These are phyloP conservation scores for Clunio marinus DNA, from an alignment of 2,888 invertebrate species.

Conservation along the genomic window DNA sequence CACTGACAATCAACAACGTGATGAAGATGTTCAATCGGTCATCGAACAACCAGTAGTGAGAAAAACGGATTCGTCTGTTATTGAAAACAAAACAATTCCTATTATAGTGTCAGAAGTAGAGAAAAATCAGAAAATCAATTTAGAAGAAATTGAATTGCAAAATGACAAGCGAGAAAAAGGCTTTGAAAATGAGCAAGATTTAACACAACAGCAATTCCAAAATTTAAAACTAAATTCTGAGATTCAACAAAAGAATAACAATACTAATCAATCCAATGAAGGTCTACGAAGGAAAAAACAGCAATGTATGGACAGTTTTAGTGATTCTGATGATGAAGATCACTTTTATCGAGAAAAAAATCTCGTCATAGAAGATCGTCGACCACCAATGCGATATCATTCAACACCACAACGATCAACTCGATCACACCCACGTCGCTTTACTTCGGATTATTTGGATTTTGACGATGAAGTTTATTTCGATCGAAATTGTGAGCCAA, in stretches of 20 bases:
- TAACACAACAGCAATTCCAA: background rate
- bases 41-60: constrained; percentile 12
- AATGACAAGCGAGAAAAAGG: background rate
- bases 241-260: background rate
- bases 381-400: constrained; percentile 5
- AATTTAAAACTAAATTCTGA: background rate
- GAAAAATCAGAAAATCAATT: background rate
- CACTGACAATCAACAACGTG: background rate
- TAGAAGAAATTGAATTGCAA: background rate
- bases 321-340: constrained; percentile 34
- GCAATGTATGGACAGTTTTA: constrained; percentile 28
- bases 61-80: background rate
- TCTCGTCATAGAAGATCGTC: background rate
- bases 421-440: constrained; percentile 30
- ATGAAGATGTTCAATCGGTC: background rate
- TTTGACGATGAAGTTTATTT: constrained; percentile 31
- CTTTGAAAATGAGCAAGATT: background rate
- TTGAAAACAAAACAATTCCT: background rate
- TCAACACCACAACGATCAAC: constrained; percentile 38
- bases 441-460: constrained; percentile 24
- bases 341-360: constrained; percentile 6
- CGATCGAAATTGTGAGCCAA: background rate
- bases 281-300: background rate
- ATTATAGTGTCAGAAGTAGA: background rate
- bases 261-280: background rate